These are phyloP conservation scores for Leucophenga montana DNA, from an alignment of 2,888 invertebrate species.

Conservation along the genomic window DNA sequence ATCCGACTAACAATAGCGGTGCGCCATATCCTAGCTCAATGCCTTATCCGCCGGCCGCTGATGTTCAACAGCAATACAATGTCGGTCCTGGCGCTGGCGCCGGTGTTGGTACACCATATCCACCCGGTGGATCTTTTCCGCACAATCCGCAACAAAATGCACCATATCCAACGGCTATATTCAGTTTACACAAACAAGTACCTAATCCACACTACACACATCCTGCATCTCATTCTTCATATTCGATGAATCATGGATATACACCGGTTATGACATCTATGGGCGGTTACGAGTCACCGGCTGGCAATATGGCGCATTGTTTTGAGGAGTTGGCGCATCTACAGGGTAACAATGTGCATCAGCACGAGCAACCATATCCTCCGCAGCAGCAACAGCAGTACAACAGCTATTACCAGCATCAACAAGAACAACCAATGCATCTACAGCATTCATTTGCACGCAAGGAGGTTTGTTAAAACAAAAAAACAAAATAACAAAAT, in stretches of 20 bases:
- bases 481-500: too few relatives aligned
- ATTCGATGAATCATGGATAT: slow-evolving; percentile 56
- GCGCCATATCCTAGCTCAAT: slow-evolving; percentile 38
- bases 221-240: slow-evolving; percentile 46
- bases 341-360: slow-evolving; percentile 45
- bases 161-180: slow-evolving; percentile 32
- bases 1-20: slow-evolving; percentile 27
- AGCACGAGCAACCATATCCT: not conserved
- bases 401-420: slow-evolving; percentile 38
- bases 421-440: slow-evolving; percentile 16
- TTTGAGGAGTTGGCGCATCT: slow-evolving; percentile 63
- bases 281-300: slow-evolving; percentile 52
- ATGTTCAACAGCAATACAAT: not conserved
- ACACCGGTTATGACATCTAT: slow-evolving; percentile 54
- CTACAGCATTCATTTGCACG: slow-evolving; percentile 47
- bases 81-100: slow-evolving; percentile 8
- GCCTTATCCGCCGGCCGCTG: slow-evolving; percentile 27
- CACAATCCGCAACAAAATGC: slow-evolving; percentile 46
- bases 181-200: slow-evolving; percentile 7
- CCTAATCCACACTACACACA: slow-evolving; percentile 45
- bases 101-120: slow-evolving; percentile 24
- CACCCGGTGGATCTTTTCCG: slow-evolving; percentile 4
- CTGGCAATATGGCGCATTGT: slow-evolving; percentile 60
- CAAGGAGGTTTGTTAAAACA: slow-evolving; percentile 67
- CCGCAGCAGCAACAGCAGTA: slow-evolving; percentile 41